Base-by-base conservation (phyloP, 2,888 invertebrate genomes). In the Electrophaes corylata region DNA sequence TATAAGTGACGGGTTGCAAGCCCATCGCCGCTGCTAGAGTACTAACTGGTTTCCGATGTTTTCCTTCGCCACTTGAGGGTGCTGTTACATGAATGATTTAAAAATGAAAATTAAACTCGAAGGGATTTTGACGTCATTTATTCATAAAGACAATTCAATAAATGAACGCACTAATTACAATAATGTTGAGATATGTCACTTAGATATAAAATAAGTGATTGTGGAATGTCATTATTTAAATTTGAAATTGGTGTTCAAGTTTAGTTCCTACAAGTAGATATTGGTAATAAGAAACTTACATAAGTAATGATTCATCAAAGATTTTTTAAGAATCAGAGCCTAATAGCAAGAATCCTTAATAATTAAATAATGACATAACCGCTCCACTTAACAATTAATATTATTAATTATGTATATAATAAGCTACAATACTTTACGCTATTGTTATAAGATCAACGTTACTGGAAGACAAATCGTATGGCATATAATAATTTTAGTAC, bases 391-490 rank as follows among this genome's bases (percentile, higher is more conserved):
- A 64, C 55, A 67, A 65, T 66, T 52, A 64, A 57, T 78, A 75
- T 76, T 71, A 73, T 72, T 84, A 81, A 80, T 85, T 78, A 86
- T 84, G 83, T 88, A 86, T 79, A 85, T 84, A 86, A 86, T 90
- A 90, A 91, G 91, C 90, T 91, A 89, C 85, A 88, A 87, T 89
- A 88, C 80, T 83, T 87, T 86, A 87, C 79, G 76, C 90, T 91
- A 91, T 89, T 88, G 88, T 86, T 84, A 84, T 88, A 88, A 87
- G 89, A 88, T 88, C 88, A 89, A 88, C 87, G 80, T 91, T 91
- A 89, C 84, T 92, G 92, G 92, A 92, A 92, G 92, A 92, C 92
- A 92, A 92, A 88, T 92, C 86, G 91, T 92, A 92, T 92, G 92
- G 92, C 92, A 86, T 91, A 91, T 80, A 86, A 90, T 91, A 89